A percentile compares a stretch with the other conserved stretches of the same genome.
These are phyloP conservation scores for Ischnura elegans DNA, from an alignment of 2,888 invertebrate species.

Conservation along the genomic window DNA sequence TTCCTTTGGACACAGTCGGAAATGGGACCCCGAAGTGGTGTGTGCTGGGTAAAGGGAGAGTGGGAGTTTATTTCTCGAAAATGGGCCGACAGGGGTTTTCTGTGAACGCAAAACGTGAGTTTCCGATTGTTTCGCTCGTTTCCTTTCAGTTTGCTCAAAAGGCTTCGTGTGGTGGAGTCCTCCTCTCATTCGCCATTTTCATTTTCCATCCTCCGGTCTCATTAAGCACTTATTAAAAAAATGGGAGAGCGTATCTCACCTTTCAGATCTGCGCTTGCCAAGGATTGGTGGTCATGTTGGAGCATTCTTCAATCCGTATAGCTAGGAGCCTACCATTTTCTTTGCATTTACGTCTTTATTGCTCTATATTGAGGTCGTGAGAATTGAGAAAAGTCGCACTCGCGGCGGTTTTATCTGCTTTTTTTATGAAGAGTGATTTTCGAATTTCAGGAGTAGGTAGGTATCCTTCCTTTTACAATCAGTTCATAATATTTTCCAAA, in stretches of 20 bases:
- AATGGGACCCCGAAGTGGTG: not conserved
- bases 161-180: not conserved
- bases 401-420: not conserved
- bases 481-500: too few relatives aligned
- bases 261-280: not conserved
- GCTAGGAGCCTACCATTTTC: too few relatives aligned
- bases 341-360: not conserved
- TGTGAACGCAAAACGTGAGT: not conserved
- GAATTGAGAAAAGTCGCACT: too few relatives aligned
- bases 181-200: not conserved
- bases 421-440: too few relatives aligned
- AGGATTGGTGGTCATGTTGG: too few relatives aligned
- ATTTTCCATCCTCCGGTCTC: not conserved
- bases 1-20: not conserved
- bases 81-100: not conserved
- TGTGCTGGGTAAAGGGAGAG: too few relatives aligned
- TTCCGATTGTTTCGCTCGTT: not conserved
- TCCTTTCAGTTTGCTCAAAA: not conserved
- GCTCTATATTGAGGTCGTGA: too few relatives aligned
- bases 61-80: not conserved
- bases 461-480: too few relatives aligned
- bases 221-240: not conserved
- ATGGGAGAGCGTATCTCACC: not conserved
- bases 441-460: too few relatives aligned
- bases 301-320: too few relatives aligned